Evolutionary conservation across 2,888 invertebrate species (phyloP).

Genomic region (Leptura quadrifasciata): DNA sequence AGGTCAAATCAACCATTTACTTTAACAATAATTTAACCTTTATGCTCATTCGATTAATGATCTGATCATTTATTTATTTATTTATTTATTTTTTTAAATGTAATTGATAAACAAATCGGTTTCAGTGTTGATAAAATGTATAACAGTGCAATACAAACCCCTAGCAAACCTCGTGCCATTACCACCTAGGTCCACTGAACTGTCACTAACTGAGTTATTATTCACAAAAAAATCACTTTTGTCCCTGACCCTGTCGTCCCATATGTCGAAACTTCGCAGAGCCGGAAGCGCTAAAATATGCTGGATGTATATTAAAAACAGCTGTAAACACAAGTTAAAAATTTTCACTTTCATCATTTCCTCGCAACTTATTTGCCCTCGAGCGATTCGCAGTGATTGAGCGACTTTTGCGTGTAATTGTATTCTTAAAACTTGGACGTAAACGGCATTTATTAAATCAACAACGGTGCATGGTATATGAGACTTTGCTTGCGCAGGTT

Average conservation of each 20-base stretch:
- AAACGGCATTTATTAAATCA: neutral
- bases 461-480: neutral
- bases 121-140: neutral
- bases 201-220: conserved; percentile 22
- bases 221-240: conserved; percentile 28
- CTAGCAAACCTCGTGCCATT: conserved; percentile 58
- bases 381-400: neutral
- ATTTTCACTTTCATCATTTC: conserved; percentile 40
- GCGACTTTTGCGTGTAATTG: conserved; percentile 2
- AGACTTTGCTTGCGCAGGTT: conserved; percentile 10
- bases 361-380: neutral
- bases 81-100: too few relatives aligned
- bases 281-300: conserved; percentile 37
- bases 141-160: conserved; percentile 54
- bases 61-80: too few relatives aligned
- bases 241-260: conserved; percentile 54
- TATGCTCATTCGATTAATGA: too few relatives aligned
- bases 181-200: neutral
- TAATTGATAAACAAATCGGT: neutral
- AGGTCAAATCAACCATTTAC: too few relatives aligned
- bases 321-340: conserved; percentile 22
- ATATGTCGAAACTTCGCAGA: conserved; percentile 61
- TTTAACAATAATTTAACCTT: too few relatives aligned
- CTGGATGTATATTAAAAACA: conserved; percentile 7
- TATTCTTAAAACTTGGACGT: neutral